A percentile compares a stretch with the other conserved stretches of the same genome.
Evolutionary conservation across 2,888 invertebrate genomes (phyloP).

Genomic region (Drosophila mulleri): DNA sequence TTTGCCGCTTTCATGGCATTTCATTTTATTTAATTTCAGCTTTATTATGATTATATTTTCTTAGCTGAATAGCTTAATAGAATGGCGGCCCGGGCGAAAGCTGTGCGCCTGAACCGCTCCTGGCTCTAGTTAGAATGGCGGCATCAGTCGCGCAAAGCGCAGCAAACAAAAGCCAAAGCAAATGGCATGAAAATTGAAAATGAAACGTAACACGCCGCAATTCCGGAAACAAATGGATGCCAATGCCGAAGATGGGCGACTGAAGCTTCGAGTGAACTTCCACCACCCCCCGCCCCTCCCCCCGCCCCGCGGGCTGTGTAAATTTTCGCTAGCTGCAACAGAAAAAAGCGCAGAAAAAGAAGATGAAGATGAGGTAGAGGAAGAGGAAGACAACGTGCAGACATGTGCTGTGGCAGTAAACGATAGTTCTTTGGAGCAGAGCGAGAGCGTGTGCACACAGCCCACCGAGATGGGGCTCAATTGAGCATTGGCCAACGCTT

Average conservation of each 20-base stretch:
- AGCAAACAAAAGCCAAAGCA: slow-evolving; percentile 47
- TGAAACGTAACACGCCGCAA: slow-evolving; percentile 71
- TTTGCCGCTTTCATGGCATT: slow-evolving; percentile 59
- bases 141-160: slow-evolving; percentile 20
- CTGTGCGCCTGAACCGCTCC: slow-evolving; percentile 13
- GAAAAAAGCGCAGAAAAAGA: slow-evolving; percentile 1
- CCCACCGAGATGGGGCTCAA: slow-evolving; percentile 29
- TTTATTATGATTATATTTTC: slow-evolving; percentile 78
- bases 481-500: slow-evolving; percentile 74
- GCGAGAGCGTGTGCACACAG: not conserved
- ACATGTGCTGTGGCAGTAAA: slow-evolving; percentile 65
- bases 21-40: slow-evolving; percentile 77
- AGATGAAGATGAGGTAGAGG: not conserved
- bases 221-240: slow-evolving; percentile 69
- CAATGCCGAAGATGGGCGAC: slow-evolving; percentile 32
- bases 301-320: slow-evolving; percentile 22
- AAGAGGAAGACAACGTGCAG: slow-evolving; percentile 51
- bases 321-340: slow-evolving; percentile 6
- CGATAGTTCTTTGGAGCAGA: slow-evolving; percentile 64
- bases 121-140: slow-evolving; percentile 11
- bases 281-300: too few relatives aligned
- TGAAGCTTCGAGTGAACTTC: slow-evolving; percentile 10
- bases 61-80: slow-evolving; percentile 20
- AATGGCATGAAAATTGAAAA: slow-evolving; percentile 74
- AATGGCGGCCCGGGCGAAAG: not conserved